phyloP scores from a whole-genome alignment of 37 sponge, comb jelly and placozoan genomes.

The Halichondria panicea region DNA sequence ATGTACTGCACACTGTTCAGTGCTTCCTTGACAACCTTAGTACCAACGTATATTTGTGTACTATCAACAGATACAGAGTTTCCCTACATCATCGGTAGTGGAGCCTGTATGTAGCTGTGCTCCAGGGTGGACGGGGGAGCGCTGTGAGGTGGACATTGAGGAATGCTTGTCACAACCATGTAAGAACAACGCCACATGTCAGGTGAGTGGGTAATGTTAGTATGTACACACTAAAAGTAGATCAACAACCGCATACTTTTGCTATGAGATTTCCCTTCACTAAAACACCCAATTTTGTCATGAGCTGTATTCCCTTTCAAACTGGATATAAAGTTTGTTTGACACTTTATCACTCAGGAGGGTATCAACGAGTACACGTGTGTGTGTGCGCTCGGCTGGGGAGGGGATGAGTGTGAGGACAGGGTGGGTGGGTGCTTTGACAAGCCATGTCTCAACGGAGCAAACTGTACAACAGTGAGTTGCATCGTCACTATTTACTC shows the following conservation, averaged over 20 bases:
- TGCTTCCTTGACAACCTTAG: too few relatives aligned
- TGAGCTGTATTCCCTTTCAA: too few relatives aligned
- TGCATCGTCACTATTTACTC: neutral
- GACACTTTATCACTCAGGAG: neutral
- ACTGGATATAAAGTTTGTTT: too few relatives aligned
- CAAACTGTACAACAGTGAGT: neutral
- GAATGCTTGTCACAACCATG: conserved; percentile 3
- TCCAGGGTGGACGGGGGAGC: conserved; percentile 10
- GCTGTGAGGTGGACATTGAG: conserved; percentile 7
- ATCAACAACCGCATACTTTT: too few relatives aligned
- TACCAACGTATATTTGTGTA: too few relatives aligned
- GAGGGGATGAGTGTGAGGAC: neutral
- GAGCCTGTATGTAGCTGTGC: neutral
- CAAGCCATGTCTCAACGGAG: neutral
- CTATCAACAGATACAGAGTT: too few relatives aligned
- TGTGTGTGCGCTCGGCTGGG: conserved; percentile 12
- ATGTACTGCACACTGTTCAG: too few relatives aligned
- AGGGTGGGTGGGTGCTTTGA: neutral
- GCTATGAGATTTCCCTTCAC: too few relatives aligned
- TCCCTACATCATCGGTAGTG: too few relatives aligned
- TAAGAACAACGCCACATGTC: conserved; percentile 3
- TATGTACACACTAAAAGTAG: too few relatives aligned
- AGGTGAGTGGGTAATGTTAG: neutral
- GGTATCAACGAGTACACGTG: neutral
- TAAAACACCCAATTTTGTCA: too few relatives aligned